Evolutionary conservation across 2,797 vertebrate species (phyloP), one percentile per base, ranked within the genome.

Genomic region (Champsocephalus gunnari): DNA sequence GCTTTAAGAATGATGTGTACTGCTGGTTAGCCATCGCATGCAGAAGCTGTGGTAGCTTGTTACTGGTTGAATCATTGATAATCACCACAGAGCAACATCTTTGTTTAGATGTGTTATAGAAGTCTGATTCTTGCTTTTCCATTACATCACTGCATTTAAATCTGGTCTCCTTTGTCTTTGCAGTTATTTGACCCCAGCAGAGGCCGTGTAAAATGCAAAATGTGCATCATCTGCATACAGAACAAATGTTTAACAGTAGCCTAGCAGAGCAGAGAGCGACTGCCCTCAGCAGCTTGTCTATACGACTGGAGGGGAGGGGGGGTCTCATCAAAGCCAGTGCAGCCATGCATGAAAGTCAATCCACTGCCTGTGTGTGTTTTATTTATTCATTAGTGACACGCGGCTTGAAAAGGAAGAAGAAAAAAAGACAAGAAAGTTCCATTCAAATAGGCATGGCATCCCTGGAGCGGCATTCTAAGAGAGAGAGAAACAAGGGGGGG

Each of bases 341-440:
- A 88, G n/a, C 89, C 92, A 92, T 86, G 93, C 94, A 88, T 94
- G 93, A 94, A 95, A 94, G 92, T 93, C 93, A 93, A 90, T 94
- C 92, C 92, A 92, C 89, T 90, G 91, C 88, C 86, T 90, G 87
- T 90, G 89, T 93, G 91, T 93, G 88, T 93, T 92, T 94, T 94
- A 94, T 93, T 94, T 94, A 92, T 94, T 94, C 92, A 93, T 95
- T 94, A 95, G 92, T 93, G 92, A 94, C 93, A 92, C 83, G 67
- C 82, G 71, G 87, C 90, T 90, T 92, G 88, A 91, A 91, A 91
- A 91, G 69, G 75, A 89, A 82, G 66, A 84, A 70, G 34, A 38
- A 84, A 90, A 90, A 90, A 90, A 91, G 80, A 92, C 72, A 90
- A 89, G 84, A 88, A 91, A 89, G 89, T 92, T 92, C 85, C 88